Evolutionary conservation across 1,140 invertebrate species (phyloP), one percentile per base, ranked within the genome.

Genomic region (Ceratoteleas bidentatus): DNA sequence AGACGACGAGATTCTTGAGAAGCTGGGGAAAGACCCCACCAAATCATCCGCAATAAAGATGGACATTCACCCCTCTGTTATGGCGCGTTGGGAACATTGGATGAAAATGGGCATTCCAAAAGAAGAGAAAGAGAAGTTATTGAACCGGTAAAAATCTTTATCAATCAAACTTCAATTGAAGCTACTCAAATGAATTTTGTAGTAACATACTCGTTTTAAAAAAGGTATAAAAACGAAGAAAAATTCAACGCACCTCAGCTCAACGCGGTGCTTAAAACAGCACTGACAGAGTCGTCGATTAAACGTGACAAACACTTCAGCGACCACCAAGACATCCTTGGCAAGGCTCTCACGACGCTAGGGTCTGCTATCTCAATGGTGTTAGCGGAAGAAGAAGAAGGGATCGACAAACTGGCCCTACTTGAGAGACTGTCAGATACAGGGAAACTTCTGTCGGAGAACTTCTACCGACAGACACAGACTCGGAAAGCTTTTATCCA

Each of bases 401-500:
- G n/a, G n/a, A n/a, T n/a, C n/a, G n/a, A n/a, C n/a, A n/a, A 13
- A 58, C 34, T 43, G 14, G 38, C 15, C 5, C 8, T 43, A 38
- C 33, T n/a, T 3, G 14, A 38, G 38, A 58, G 15, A n/a, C 13
- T 58, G 33, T 38, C 33, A 13, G 33, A 58, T n/a, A 43, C 38
- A 13, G 54, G 34, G 6, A 58, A 9, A 43, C n/a, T 40, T 10
- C 13, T 43, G n/a, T n/a, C 33, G 11, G n/a, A 58, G n/a, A 14
- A 15, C 15, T 58, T 38, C 40, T 16, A 32, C 11, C 24, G 11
- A 53, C 50, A 53, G 50, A 32, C 61, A 14, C 8, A 11, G 9
- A 33, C 61, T 5, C 52, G 61, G 40, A 64, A 64, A 40, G 33
- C 49, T 0, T 64, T 50, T 34, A 50, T 64, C n/a, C 34, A 49